These are phyloP conservation scores for Phrynocephalus guinanensis DNA, from an alignment of 2,797 vertebrate species.

Conservation along the genomic window DNA sequence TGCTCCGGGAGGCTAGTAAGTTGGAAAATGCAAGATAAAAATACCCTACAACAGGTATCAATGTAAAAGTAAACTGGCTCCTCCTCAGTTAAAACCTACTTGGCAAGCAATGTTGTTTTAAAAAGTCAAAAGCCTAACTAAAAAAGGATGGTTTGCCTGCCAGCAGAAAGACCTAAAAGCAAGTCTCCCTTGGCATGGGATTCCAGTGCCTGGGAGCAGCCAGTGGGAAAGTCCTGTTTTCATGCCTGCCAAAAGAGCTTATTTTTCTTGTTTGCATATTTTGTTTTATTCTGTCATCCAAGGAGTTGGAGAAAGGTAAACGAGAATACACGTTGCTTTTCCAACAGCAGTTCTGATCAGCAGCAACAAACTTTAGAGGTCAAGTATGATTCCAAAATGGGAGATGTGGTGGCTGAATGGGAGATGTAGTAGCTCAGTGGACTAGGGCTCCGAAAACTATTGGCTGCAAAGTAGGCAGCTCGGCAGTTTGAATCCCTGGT, in stretches of 20 bases:
- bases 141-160: neutral
- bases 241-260: neutral
- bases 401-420: too few relatives aligned
- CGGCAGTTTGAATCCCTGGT: too few relatives aligned
- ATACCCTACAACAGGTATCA: neutral
- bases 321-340: neutral
- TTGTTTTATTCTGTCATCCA: neutral
- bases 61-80: neutral
- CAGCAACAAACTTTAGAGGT: neutral
- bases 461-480: too few relatives aligned
- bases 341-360: neutral
- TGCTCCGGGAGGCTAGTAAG: neutral
- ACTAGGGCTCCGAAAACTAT: too few relatives aligned
- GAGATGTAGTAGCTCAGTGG: too few relatives aligned
- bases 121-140: neutral
- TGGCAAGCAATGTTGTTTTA: neutral
- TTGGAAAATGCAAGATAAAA: neutral
- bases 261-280: neutral
- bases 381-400: too few relatives aligned
- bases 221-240: neutral
- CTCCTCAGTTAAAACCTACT: neutral
- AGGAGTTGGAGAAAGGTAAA: neutral
- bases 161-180: neutral
- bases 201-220: neutral
- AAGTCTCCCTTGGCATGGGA: neutral